Evolutionary conservation across 2,797 vertebrate species (phyloP).

Genomic region (Gephyroberyx darwinii): DNA sequence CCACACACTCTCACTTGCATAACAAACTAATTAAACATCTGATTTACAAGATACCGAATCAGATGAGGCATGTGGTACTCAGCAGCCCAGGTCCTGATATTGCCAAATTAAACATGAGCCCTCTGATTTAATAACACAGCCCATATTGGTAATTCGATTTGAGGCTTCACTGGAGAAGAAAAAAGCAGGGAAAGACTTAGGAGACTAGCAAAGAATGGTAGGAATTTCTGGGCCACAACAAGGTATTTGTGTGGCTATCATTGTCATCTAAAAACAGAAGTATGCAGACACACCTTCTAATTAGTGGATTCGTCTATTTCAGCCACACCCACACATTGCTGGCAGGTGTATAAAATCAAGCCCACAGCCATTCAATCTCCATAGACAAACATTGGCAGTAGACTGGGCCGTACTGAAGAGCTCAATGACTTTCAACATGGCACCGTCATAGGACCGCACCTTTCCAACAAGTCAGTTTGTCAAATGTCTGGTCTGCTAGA

Average conservation of each 20-base stretch:
- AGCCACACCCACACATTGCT: too few relatives aligned
- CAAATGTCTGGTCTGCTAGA: too few relatives aligned
- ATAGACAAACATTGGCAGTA: too few relatives aligned
- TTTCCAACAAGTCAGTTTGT: too few relatives aligned
- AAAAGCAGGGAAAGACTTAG: background rate
- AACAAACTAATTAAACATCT: conserved; percentile 29
- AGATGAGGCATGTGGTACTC: conserved; percentile 23
- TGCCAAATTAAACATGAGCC: conserved; percentile 41
- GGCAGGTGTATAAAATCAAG: too few relatives aligned
- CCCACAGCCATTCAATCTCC: too few relatives aligned
- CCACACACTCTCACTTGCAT: background rate
- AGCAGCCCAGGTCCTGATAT: conserved; percentile 15
- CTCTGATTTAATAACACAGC: conserved; percentile 45
- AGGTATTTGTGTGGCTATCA: conserved; percentile 8
- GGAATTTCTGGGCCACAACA: conserved; percentile 5
- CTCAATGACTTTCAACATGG: too few relatives aligned
- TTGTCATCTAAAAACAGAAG: background rate
- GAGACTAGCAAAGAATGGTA: background rate
- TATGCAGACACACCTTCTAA: too few relatives aligned
- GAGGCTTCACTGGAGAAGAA: conserved; percentile 24
- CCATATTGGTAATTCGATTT: conserved; percentile 54
- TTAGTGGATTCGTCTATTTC: too few relatives aligned
- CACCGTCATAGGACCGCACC: too few relatives aligned
- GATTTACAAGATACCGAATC: conserved; percentile 23
- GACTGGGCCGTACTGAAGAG: too few relatives aligned